Conservation (phyloP, 1,140 invertebrate species). For the Olivierus martensii region DNA sequence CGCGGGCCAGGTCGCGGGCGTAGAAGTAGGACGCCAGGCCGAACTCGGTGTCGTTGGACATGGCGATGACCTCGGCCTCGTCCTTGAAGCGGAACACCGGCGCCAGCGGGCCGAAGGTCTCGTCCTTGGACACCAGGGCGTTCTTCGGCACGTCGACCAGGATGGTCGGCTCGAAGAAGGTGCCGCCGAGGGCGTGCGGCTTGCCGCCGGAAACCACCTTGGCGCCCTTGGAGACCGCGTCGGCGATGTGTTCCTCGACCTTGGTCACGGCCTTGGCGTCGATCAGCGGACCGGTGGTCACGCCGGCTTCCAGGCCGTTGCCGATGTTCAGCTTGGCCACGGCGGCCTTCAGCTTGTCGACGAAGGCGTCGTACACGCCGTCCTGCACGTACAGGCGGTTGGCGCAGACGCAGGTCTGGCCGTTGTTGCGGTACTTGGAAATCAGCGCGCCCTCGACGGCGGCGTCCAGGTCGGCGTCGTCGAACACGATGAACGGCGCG, state of each 20-base stretch:
- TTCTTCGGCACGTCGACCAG: slow-evolving; percentile 60
- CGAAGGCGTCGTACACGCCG: slow-evolving; percentile 50
- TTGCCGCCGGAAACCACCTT: slow-evolving; percentile 65
- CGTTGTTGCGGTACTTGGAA: slow-evolving; percentile 89
- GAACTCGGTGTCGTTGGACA: slow-evolving; percentile 44
- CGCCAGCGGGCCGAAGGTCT: slow-evolving; percentile 92
- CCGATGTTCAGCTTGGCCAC: slow-evolving; percentile 62
- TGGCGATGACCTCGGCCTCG: slow-evolving; percentile 76
- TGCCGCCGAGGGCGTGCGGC: slow-evolving; percentile 38
- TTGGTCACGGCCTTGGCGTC: slow-evolving; percentile 73
- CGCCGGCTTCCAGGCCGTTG: slow-evolving; percentile 51
- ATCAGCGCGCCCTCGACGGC: slow-evolving; percentile 74
- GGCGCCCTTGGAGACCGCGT: slow-evolving; percentile 51
- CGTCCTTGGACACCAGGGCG: slow-evolving; percentile 71
- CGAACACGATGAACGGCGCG: slow-evolving; percentile 94
- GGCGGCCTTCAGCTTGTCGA: slow-evolving; percentile 48
- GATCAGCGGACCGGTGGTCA: slow-evolving; percentile 80
- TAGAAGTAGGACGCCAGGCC: slow-evolving; percentile 72
- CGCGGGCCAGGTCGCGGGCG: slow-evolving; percentile 72
- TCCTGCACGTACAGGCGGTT: slow-evolving; percentile 88
- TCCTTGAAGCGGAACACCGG: slow-evolving; percentile 69
- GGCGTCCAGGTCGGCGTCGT: slow-evolving; percentile 71
- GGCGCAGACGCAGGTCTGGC: slow-evolving; percentile 78
- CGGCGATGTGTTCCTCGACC: slow-evolving; percentile 22
- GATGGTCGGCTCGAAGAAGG: slow-evolving; percentile 85